Conservation (phyloP, 2,888 invertebrate species). For the Cyaniris semiargus region DNA sequence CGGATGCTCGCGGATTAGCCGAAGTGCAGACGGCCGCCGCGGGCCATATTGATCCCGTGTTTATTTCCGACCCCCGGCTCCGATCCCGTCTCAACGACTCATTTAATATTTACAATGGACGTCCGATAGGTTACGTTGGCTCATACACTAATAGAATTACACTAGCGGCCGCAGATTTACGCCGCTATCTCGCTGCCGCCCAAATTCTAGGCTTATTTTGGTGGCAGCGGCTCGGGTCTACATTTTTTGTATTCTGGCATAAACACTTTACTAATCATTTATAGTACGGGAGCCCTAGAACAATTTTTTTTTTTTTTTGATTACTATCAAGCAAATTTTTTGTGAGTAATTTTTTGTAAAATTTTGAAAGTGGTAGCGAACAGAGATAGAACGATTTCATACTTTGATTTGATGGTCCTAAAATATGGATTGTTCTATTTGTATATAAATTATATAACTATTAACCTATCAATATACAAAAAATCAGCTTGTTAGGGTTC, state of each 20-base stretch:
- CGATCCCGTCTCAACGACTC: slow-evolving; percentile 55
- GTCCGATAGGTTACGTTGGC: slow-evolving; percentile 26
- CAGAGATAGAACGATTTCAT: too few species aligned
- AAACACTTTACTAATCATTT: too few species aligned
- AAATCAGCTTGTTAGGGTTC: too few species aligned
- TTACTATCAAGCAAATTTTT: too few species aligned
- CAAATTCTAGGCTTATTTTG: background rate
- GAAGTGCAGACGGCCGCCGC: slow-evolving; percentile 34
- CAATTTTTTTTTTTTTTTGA: too few species aligned
- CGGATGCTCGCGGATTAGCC: slow-evolving; percentile 43
- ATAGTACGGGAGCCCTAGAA: too few species aligned
- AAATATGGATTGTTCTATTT: too few species aligned
- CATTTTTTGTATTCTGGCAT: background rate
- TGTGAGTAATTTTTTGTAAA: too few species aligned
- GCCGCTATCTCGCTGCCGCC: background rate
- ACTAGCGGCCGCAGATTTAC: slow-evolving; percentile 50
- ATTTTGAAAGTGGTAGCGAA: too few species aligned
- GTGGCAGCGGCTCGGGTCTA: background rate
- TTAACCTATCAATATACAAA: too few species aligned
- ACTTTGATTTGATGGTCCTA: too few species aligned
- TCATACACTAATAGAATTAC: slow-evolving; percentile 28
- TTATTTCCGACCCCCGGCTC: slow-evolving; percentile 66
- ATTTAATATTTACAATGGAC: slow-evolving; percentile 66
- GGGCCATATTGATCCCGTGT: slow-evolving; percentile 62
- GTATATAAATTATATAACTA: too few species aligned